Percentiles rank a stretch among this genome's conserved stretches.
Conservation (phyloP, 2,888 invertebrate species). For the Allolobophora icterica region DNA sequence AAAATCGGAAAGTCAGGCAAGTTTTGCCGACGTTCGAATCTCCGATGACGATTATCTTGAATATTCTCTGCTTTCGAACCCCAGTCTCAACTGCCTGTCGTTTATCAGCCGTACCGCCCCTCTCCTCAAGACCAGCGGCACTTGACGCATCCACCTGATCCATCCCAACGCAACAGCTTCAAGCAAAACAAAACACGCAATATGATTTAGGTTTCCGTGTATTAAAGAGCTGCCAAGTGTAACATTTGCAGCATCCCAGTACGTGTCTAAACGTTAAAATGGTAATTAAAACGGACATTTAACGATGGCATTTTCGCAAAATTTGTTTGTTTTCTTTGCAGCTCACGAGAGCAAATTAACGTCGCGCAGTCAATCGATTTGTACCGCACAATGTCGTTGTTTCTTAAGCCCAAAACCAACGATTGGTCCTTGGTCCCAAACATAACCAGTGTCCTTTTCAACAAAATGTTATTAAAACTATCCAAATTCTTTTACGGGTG, state of each 20-base stretch:
- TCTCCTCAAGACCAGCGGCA: neutral
- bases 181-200: neutral
- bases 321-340: neutral
- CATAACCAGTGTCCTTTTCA: neutral
- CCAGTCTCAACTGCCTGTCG: neutral
- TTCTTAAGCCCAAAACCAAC: neutral
- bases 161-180: neutral
- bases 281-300: neutral
- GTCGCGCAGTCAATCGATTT: neutral
- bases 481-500: neutral
- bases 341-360: neutral
- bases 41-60: conserved; percentile 82
- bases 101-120: neutral
- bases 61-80: conserved; percentile 62
- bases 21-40: conserved; percentile 85
- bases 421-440: too few species aligned
- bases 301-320: neutral
- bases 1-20: conserved; percentile 80
- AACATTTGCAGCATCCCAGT: neutral
- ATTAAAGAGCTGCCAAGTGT: neutral
- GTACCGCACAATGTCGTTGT: neutral
- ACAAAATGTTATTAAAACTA: neutral
- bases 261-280: neutral
- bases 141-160: neutral
- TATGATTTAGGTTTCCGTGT: neutral